These are phyloP conservation scores for Aeoliscus strigatus DNA, from an alignment of 2,797 vertebrate genomes.

Conservation along the genomic window DNA sequence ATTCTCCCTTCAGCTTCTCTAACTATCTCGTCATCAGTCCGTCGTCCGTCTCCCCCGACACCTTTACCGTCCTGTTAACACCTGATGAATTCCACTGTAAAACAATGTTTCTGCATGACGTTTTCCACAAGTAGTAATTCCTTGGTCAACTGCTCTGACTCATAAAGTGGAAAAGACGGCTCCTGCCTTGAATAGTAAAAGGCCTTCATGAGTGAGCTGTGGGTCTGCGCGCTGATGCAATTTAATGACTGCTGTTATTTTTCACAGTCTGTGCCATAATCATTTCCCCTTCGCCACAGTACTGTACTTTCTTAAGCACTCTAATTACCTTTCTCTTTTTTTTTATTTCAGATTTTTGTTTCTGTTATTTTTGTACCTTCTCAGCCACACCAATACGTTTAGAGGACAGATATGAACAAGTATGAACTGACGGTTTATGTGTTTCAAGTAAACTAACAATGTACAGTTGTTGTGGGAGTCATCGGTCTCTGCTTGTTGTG, in stretches of 20 bases:
- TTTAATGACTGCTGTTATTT: slow-evolving; percentile 41
- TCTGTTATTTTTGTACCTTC: not conserved
- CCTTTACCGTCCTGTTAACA: slow-evolving; percentile 39
- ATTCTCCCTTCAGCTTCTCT: slow-evolving; percentile 1
- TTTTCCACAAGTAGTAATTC: slow-evolving; percentile 45
- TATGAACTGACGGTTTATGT: too few relatives aligned
- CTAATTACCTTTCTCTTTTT: slow-evolving; percentile 11
- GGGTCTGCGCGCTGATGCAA: slow-evolving; percentile 36
- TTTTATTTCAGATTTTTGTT: slow-evolving; percentile 3
- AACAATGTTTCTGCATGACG: slow-evolving; percentile 44
- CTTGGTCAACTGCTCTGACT: slow-evolving; percentile 49
- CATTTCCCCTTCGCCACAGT: slow-evolving; percentile 34
- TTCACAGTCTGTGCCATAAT: slow-evolving; percentile 37
- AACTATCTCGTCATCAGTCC: slow-evolving; percentile 6
- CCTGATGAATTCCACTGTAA: slow-evolving; percentile 50
- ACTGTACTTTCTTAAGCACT: not conserved
- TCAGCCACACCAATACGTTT: not conserved
- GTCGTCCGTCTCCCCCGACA: slow-evolving; percentile 14
- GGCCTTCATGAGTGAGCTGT: slow-evolving; percentile 41
- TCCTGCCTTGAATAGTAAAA: slow-evolving; percentile 36
- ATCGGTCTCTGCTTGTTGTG: not conserved
- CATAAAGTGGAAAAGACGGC: slow-evolving; percentile 54
- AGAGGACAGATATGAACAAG: too few relatives aligned
- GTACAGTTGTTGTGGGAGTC: too few relatives aligned
- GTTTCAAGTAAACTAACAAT: too few relatives aligned